A percentile compares a stretch with the other conserved stretches of the same genome.
phyloP scores from a whole-genome alignment of 2,888 invertebrate species.

The Beris chalybata region DNA sequence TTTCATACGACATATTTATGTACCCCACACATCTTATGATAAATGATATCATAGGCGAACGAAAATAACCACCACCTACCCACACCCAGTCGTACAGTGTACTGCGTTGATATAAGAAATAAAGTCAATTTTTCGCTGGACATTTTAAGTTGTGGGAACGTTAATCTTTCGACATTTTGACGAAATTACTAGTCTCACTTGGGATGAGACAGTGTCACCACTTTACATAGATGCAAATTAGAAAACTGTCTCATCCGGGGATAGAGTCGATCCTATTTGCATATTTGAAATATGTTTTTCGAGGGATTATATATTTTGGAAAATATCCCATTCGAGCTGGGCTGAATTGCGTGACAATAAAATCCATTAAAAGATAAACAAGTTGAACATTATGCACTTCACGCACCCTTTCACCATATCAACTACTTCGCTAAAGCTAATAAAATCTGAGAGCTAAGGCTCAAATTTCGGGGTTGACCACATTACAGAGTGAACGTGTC shows the following conservation, averaged over 20 bases:
- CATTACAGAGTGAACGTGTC: slow-evolving; percentile 23
- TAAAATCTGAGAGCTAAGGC: neutral
- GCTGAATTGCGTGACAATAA: slow-evolving; percentile 33
- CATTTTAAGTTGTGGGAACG: slow-evolving; percentile 13
- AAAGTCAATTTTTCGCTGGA: slow-evolving; percentile 1
- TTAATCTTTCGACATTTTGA: slow-evolving; percentile 6
- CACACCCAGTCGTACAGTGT: neutral
- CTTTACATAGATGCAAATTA: slow-evolving; percentile 25
- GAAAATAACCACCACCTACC: neutral
- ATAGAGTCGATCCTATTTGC: slow-evolving; percentile 26
- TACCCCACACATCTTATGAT: slow-evolving; percentile 39
- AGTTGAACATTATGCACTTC: slow-evolving; percentile 32
- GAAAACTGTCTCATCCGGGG: slow-evolving; percentile 5
- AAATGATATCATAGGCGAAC: slow-evolving; percentile 29
- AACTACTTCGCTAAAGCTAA: slow-evolving; percentile 5
- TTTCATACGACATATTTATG: slow-evolving; percentile 40
- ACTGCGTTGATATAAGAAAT: neutral
- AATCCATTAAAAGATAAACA: slow-evolving; percentile 39
- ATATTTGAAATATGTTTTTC: slow-evolving; percentile 34
- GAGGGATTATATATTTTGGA: slow-evolving; percentile 27
- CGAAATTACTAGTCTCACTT: neutral
- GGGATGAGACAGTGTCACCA: slow-evolving; percentile 32
- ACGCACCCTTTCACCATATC: neutral
- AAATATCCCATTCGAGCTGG: neutral
- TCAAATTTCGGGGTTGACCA: slow-evolving; percentile 19